phyloP scores from a whole-genome alignment of 1,140 invertebrate genomes.

The Lerema accius region DNA sequence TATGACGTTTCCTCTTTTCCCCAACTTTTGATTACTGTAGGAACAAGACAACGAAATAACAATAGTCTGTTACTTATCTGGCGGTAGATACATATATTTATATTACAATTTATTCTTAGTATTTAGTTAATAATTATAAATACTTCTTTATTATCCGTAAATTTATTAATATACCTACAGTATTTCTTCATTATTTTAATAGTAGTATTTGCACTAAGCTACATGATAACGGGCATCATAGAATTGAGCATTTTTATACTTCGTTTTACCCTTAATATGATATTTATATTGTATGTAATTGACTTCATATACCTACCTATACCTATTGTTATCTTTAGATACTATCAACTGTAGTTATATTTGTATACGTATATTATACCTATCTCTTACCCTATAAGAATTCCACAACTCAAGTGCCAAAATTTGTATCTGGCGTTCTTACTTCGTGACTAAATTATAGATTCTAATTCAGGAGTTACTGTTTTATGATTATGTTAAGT shows the following conservation, averaged over 20 bases:
- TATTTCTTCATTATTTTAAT: neutral
- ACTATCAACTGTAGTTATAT: conserved; percentile 19
- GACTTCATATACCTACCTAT: conserved; percentile 19
- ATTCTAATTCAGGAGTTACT: neutral
- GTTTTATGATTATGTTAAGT: neutral
- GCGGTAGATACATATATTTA: neutral
- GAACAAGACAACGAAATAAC: conserved; percentile 20
- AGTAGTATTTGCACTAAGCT: neutral
- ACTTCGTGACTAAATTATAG: conserved; percentile 10
- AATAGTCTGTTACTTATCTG: conserved; percentile 16
- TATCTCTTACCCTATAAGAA: conserved; percentile 10
- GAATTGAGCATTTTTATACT: conserved; percentile 30
- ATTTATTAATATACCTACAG: no score
- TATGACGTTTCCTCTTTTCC: no score
- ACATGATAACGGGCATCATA: conserved; percentile 25
- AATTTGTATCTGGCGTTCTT: conserved; percentile 16
- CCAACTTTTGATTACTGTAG: neutral
- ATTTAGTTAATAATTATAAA: neutral
- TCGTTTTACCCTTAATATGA: conserved; percentile 20
- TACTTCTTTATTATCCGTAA: neutral
- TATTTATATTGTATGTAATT: conserved; percentile 27
- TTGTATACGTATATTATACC: conserved; percentile 5
- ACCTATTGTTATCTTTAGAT: conserved; percentile 5
- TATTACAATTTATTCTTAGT: conserved; percentile 7
- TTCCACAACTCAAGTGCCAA: conserved; percentile 26